Evolutionary conservation across 2,888 invertebrate genomes (phyloP), one percentile per base, ranked within the genome.

Genomic region (Pecten maximus): DNA sequence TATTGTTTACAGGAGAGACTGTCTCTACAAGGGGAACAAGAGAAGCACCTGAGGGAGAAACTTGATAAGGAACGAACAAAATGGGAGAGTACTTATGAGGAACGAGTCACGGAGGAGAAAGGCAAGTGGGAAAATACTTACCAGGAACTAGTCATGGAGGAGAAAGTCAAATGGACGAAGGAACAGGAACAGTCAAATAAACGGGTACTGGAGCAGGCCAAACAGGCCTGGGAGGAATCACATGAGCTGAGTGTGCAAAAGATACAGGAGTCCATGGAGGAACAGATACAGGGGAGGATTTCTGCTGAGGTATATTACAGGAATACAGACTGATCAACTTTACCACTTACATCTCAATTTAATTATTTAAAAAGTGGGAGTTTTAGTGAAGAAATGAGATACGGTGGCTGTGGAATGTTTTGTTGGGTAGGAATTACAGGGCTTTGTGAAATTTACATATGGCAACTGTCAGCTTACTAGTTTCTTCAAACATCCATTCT

Each of bases 261-360:
- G 54, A 92, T 91, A 19, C 89, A 87, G 44, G 89, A 90, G 54
- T 91, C 88, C 8, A 91, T 91, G 91, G 92, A 91, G 88, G 91
- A 91, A 44, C 89, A 89, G 15, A 89, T 90, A 23, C 90, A 92
- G 48, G 91, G 89, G 74, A 74, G 91, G 35, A 91, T 92, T 28
- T 44, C 90, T 86, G 88, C 92, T 44, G 91, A 91, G 89, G 92
- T 91, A 16, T 12, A 35, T 88, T n/a, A n/a, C n/a, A n/a, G n/a
- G n/a, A n/a, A n/a, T n/a, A n/a, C n/a, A n/a, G n/a, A n/a, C n/a
- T n/a, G n/a, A n/a, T n/a, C n/a, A n/a, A n/a, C n/a, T n/a, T n/a
- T n/a, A n/a, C n/a, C n/a, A n/a, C n/a, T n/a, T n/a, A n/a, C n/a
- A n/a, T n/a, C n/a, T n/a, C n/a, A n/a, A n/a, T n/a, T n/a, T n/a